Evolutionary conservation across 2,888 invertebrate genomes (phyloP).

Genomic region (Sesamia inferens): DNA sequence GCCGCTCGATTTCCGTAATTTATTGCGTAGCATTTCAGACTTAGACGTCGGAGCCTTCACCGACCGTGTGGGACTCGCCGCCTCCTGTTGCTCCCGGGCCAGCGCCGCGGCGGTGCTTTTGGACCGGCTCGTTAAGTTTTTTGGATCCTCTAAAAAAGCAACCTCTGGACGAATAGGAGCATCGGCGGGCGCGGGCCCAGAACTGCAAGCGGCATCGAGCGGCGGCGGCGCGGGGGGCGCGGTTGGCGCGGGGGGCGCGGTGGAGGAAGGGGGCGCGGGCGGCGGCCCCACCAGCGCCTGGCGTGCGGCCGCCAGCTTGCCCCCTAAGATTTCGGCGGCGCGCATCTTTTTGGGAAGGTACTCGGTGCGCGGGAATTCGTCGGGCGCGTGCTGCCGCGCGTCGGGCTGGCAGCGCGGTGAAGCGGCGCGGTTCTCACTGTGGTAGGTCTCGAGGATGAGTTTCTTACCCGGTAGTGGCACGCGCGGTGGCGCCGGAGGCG

Average conservation of each 20-base stretch:
- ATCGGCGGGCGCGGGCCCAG: slow-evolving; percentile 68
- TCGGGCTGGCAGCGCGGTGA: slow-evolving; percentile 73
- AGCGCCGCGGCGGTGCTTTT: slow-evolving; percentile 90
- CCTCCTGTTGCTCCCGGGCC: slow-evolving; percentile 89
- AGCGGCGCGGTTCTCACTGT: slow-evolving; percentile 81
- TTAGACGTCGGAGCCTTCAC: slow-evolving; percentile 88
- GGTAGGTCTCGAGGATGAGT: slow-evolving; percentile 87
- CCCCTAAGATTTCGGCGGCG: slow-evolving; percentile 87
- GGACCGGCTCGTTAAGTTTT: slow-evolving; percentile 90
- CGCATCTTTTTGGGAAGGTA: slow-evolving; percentile 89
- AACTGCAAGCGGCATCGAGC: slow-evolving; percentile 66
- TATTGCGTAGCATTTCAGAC: slow-evolving; percentile 73
- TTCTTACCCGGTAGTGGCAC: slow-evolving; percentile 87
- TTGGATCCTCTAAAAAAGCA: slow-evolving; percentile 90
- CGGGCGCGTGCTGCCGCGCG: slow-evolving; percentile 63
- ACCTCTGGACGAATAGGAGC: slow-evolving; percentile 77
- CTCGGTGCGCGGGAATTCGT: slow-evolving; percentile 79
- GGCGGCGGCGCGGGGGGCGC: slow-evolving; percentile 43
- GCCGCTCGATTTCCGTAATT: slow-evolving; percentile 69
- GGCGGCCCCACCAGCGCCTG: slow-evolving; percentile 60
- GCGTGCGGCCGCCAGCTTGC: slow-evolving; percentile 80
- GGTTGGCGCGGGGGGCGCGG: slow-evolving; percentile 42
- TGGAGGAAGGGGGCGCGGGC: slow-evolving; percentile 60
- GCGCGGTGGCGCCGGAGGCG: slow-evolving; percentile 70
- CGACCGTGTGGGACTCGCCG: slow-evolving; percentile 88